These are phyloP conservation scores for Lycaena phlaeas DNA, from an alignment of 2,888 invertebrate genomes.

Conservation along the genomic window DNA sequence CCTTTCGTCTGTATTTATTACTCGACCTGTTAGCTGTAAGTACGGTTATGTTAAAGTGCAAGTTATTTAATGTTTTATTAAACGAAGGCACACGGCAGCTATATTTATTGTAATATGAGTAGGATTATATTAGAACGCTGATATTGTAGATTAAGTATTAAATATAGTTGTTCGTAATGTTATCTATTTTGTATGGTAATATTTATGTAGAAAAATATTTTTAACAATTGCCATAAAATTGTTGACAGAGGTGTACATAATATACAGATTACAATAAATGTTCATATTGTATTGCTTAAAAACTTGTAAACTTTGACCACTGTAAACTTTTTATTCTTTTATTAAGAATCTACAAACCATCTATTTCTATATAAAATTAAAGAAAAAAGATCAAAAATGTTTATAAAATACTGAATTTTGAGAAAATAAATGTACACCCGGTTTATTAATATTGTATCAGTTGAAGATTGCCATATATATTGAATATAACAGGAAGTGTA, in stretches of 20 bases:
- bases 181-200: neutral
- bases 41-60: slow-evolving; percentile 13
- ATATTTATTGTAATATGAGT: slow-evolving; percentile 3
- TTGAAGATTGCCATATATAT: slow-evolving; percentile 8
- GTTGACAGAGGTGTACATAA: neutral
- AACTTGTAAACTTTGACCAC: too few relatives aligned
- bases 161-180: slow-evolving; percentile 9
- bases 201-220: neutral
- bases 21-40: slow-evolving; percentile 19
- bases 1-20: slow-evolving; percentile 20
- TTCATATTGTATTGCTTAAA: neutral
- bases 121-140: slow-evolving; percentile 6
- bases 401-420: too few relatives aligned
- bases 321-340: too few relatives aligned
- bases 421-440: neutral
- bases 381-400: too few relatives aligned
- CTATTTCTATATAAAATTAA: too few relatives aligned
- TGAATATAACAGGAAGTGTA: neutral
- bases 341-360: too few relatives aligned
- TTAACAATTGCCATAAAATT: neutral
- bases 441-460: slow-evolving; percentile 18
- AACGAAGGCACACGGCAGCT: slow-evolving; percentile 10
- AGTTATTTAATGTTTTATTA: slow-evolving; percentile 17
- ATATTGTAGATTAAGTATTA: slow-evolving; percentile 16
- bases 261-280: neutral